A percentile compares a stretch with the other conserved stretches of the same genome.
phyloP scores from a whole-genome alignment of 2,113 vertebrate genomes.

The Pterocles burchelli region DNA sequence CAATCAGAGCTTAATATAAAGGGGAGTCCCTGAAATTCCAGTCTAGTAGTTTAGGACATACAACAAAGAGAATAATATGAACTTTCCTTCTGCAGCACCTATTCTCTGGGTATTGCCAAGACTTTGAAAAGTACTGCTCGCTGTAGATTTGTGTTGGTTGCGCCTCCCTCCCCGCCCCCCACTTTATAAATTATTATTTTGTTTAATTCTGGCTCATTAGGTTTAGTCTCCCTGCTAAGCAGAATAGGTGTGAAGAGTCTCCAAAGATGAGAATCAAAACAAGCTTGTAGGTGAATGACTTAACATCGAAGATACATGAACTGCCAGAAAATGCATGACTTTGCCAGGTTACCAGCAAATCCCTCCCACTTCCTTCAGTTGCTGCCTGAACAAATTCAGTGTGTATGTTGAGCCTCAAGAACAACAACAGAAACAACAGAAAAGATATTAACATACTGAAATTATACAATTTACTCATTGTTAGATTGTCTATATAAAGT shows the following conservation, averaged over 20 bases:
- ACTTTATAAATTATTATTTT: neutral
- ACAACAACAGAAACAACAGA: neutral
- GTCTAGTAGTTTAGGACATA: neutral
- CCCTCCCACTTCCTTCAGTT: neutral
- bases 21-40: neutral
- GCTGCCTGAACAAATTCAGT: neutral
- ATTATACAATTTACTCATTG: neutral
- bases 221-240: neutral
- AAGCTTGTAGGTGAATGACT: neutral
- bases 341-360: neutral
- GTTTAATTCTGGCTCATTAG: neutral
- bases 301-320: neutral
- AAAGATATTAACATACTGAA: neutral
- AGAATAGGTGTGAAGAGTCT: neutral
- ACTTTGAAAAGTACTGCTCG: neutral
- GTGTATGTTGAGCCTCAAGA: neutral
- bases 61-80: neutral
- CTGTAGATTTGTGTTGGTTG: neutral
- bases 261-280: neutral
- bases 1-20: neutral
- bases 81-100: neutral
- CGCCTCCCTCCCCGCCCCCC: too few species aligned
- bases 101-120: neutral
- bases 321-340: neutral
- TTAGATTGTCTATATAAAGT: neutral